Conservation (phyloP, 2,113 vertebrate genomes). For the Myiopsitta monachus region DNA sequence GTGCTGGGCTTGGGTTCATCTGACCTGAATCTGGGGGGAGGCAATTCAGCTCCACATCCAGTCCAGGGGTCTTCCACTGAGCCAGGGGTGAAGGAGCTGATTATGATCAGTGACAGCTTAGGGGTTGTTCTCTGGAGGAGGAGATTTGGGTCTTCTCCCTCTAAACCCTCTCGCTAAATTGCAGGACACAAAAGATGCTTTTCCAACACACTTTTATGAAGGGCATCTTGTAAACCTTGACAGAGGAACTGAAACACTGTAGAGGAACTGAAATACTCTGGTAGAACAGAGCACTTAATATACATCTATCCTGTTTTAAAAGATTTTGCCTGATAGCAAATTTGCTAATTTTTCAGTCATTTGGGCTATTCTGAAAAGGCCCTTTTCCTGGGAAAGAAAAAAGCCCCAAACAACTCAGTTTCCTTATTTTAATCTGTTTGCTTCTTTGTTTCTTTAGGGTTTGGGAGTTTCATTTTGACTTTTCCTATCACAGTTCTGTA, state of each 20-base stretch:
- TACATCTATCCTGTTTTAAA: fast-evolving
- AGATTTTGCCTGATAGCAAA: neutral
- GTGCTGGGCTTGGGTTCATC: neutral
- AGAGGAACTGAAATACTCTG: neutral
- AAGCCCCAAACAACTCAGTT: neutral
- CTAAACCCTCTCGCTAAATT: neutral
- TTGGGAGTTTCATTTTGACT: neutral
- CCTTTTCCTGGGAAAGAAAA: neutral
- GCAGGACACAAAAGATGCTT: neutral
- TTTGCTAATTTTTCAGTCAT: neutral
- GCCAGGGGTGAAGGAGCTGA: neutral
- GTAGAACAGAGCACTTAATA: neutral
- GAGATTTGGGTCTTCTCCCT: neutral
- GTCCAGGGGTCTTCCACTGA: neutral
- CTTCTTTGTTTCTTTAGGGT: neutral
- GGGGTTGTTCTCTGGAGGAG: neutral
- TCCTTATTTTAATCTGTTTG: neutral
- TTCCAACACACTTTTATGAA: neutral
- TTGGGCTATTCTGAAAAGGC: neutral
- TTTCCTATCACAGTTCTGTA: neutral
- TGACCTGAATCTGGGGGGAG: neutral
- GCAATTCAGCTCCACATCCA: neutral
- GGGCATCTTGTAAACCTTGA: neutral
- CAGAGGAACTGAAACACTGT: neutral
- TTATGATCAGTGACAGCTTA: neutral